A percentile compares a stretch with the other conserved stretches of the same genome.
Conservation (phyloP, 2,888 invertebrate genomes). For the Pasiphila rectangulata region DNA sequence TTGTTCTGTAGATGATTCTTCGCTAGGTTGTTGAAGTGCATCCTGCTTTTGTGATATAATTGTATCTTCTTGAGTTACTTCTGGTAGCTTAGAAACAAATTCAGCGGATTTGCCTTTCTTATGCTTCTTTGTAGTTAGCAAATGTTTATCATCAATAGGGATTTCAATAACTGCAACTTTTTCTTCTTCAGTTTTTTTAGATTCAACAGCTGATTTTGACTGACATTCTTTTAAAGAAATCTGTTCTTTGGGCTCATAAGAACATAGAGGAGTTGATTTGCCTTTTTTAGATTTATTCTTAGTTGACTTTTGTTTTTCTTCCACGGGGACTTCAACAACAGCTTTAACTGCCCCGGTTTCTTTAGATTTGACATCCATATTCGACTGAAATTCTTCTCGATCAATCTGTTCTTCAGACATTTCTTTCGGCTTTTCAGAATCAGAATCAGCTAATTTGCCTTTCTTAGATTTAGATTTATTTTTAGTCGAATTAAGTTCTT, state of each 20-base stretch:
- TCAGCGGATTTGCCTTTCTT: background rate
- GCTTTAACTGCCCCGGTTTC: background rate
- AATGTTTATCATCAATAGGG: background rate
- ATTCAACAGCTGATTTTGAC: too few species aligned
- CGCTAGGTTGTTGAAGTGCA: background rate
- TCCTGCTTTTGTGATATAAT: background rate
- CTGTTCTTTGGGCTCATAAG: background rate
- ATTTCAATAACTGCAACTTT: background rate
- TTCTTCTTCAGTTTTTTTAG: background rate
- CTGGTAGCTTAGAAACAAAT: background rate
- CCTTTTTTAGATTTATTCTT: background rate
- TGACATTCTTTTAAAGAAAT: too few species aligned
- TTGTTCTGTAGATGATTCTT: slow-evolving; percentile 17
- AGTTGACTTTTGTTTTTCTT: background rate
- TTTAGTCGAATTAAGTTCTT: slow-evolving; percentile 33
- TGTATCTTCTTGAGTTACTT: background rate
- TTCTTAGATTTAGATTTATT: slow-evolving; percentile 40
- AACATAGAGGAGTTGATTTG: background rate
- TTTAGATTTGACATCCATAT: too few species aligned
- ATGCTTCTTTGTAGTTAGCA: background rate
- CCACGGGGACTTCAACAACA: background rate
- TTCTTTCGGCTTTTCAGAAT: background rate
- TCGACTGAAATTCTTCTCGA: background rate
- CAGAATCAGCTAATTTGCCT: slow-evolving; percentile 11
- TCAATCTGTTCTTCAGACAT: background rate